Base-by-base conservation (phyloP, 2,797 vertebrate genomes). In the Graptemys geographica region DNA sequence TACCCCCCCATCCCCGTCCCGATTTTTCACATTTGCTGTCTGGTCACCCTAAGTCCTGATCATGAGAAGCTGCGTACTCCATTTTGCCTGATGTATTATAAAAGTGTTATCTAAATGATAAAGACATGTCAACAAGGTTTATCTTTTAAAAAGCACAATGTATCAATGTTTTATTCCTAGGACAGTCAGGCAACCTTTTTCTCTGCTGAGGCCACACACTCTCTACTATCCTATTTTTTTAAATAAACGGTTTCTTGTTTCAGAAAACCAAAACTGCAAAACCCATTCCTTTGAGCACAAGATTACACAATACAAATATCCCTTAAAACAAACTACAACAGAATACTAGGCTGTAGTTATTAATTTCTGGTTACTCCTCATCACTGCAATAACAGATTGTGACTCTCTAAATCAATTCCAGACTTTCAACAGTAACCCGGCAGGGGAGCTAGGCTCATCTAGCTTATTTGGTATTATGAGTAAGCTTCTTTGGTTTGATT, bases 161-260 rank as follows among this genome's bases (percentile, higher is more conserved):
- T 84, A 87, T 87, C 52, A 76, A 83, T 94, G 86, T 79, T 94
- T 79, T 84, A 92, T 94, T 97, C 90, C 92, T 96, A 95, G 51
- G 90, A 93, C 80, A 95, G 89, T 94, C 85, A 88, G 28, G 15
- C 91, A 95, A 90, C 89, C 86, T 93, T 87, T 93, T 91, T 97
- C 94, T 96, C 87, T 90, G 52, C 92, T 94, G 91, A 97, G 94
- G 91, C 93, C 1, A 72, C 89, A 94, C 88, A 93, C 95, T 94
- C 97, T 97, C 97, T 97, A 96, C 94, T 92, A 96, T 95, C 90
- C 96, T 88, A 95, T 93, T 97, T 95, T 97, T 95, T 69, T 96
- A 83, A 55, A 81, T 65, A 91, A 80, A 80, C 8, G 44, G 31
- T 83, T 19, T 33, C 15, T 74, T 69, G 90, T 91, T 96, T 96